Percentiles rank a stretch among this genome's conserved stretches.
phyloP scores from a whole-genome alignment of 1,140 invertebrate species.

The Lepidotrigona ventralis region DNA sequence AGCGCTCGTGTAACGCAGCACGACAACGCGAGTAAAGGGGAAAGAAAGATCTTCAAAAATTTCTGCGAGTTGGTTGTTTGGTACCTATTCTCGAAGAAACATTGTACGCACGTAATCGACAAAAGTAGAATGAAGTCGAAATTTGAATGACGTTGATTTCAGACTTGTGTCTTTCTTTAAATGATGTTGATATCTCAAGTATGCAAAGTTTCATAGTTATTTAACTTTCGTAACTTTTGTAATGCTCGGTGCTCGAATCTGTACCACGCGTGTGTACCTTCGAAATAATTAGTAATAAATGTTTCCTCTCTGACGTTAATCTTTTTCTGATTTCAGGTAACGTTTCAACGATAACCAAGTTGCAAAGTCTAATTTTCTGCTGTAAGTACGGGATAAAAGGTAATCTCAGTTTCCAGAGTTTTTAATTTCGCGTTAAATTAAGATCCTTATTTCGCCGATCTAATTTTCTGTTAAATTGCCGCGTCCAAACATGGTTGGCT shows the following conservation, averaged over 20 bases:
- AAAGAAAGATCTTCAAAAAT: not conserved
- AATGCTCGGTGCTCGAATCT: no score
- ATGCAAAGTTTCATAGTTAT: not conserved
- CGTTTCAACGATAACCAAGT: not conserved
- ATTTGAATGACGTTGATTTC: no score
- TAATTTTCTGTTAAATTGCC: not conserved
- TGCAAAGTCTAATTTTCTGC: not conserved
- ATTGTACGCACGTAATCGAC: not conserved
- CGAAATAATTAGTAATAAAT: not conserved
- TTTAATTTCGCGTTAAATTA: not conserved
- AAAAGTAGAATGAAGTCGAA: not conserved
- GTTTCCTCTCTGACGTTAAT: not conserved
- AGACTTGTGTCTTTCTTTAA: not conserved
- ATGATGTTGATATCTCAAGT: not conserved
- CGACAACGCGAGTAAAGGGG: not conserved
- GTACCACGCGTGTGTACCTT: no score
- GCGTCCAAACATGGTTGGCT: not conserved
- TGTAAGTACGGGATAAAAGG: not conserved
- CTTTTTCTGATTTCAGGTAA: conserved; percentile 14
- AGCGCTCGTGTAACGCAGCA: not conserved
- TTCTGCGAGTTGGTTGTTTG: not conserved
- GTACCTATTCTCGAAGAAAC: not conserved
- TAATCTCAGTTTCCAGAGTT: not conserved
- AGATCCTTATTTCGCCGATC: not conserved
- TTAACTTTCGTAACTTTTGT: not conserved